Percentiles rank a stretch among this genome's conserved stretches.
phyloP scores from a whole-genome alignment of 2,113 vertebrate genomes.

The Callopanchax toddi region DNA sequence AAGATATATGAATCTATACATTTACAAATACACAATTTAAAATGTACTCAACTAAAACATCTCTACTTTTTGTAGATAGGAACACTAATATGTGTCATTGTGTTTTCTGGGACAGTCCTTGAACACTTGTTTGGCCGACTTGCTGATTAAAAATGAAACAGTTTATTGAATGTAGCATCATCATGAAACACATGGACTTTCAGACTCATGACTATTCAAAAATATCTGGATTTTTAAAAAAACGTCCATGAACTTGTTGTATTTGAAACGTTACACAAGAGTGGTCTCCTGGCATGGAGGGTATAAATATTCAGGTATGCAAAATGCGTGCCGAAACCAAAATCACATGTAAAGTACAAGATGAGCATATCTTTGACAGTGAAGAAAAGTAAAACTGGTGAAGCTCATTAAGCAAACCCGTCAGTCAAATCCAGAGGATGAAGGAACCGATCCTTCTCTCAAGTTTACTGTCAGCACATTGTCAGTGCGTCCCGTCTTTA shows the following conservation, averaged over 20 bases:
- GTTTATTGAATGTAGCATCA: constrained; percentile 6
- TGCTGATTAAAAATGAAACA: background rate
- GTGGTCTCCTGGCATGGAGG: background rate
- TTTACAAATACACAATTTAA: background rate
- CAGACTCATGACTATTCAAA: background rate
- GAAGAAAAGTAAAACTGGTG: constrained; percentile 14
- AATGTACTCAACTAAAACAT: background rate
- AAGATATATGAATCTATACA: too few relatives aligned
- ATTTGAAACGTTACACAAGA: background rate
- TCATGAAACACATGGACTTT: background rate
- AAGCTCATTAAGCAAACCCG: constrained; percentile 34
- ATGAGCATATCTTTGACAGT: constrained; percentile 25
- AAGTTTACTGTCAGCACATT: constrained; percentile 10
- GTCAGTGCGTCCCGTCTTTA: constrained; percentile 11
- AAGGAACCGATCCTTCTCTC: constrained; percentile 17
- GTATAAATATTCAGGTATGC: constrained; percentile 7
- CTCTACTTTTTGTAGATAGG: background rate
- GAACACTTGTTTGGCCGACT: too few relatives aligned
- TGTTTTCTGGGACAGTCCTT: constrained; percentile 10
- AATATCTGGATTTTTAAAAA: background rate
- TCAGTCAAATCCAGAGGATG: constrained; percentile 28
- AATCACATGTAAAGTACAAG: constrained; percentile 24
- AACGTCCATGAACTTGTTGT: background rate
- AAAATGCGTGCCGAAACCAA: constrained; percentile 16
- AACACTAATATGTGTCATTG: background rate